Evolutionary conservation across 2,113 vertebrate genomes (phyloP), one percentile per base, ranked within the genome.

Genomic region (Phyllostomus hastatus): DNA sequence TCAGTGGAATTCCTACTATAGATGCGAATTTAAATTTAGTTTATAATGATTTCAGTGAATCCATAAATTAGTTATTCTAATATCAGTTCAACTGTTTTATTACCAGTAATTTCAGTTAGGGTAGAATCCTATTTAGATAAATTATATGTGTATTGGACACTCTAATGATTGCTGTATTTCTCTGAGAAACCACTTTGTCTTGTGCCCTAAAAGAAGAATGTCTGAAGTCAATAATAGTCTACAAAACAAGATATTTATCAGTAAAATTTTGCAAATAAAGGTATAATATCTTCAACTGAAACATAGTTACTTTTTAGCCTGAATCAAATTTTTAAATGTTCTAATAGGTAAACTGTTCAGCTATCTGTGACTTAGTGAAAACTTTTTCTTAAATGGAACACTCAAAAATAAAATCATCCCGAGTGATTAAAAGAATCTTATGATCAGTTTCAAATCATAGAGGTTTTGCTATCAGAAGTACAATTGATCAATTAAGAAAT

Each of bases 31-130:
- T 59, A 43, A 95, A 64, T 38, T 91, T 80, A 70, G 57, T 95
- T 91, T 82, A 59, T 17, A 79, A 16, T 90, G 69, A 88, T 93
- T 87, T 95, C 75, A 91, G 48, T 5, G 66, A 97, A 96, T 81
- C 54, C 7, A 28, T 95, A 89, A 89, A 76, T 90, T 88, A 91
- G 57, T 24, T 70, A 24, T 84, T 86, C 92, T 95, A 75, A 95
- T 73, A 64, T 28, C 24, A 35, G 11, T 90, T 76, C 75, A 93
- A 75, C 69, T 96, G 76, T 88, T 95, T 88, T 54, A 92, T 43
- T 52, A 35, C 84, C 22, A 52, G 57, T 24, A 67, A 95, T 84
- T 85, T 95, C 16, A 61, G 1, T 48, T 91, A 0, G 0, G 11
- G 38, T 93, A 75, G 24, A 91, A 61, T 75, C 48, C 50, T 90